These are phyloP conservation scores for Luehdorfia chinensis DNA, from an alignment of 1,140 invertebrate genomes.

Conservation along the genomic window DNA sequence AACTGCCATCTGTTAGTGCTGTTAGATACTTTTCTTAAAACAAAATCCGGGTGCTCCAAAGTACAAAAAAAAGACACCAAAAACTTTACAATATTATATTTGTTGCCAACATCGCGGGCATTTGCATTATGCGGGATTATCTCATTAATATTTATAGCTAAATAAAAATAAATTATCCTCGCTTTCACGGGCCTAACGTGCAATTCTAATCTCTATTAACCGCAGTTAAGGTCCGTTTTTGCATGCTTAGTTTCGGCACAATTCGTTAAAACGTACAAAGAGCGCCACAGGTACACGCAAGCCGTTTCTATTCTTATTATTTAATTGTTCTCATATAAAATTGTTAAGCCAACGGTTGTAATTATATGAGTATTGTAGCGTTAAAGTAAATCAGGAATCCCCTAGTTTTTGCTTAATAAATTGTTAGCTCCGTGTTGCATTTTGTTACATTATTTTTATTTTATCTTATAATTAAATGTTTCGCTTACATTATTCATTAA, in stretches of 20 bases:
- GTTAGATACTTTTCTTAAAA: background rate
- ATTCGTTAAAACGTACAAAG: slow-evolving; percentile 9
- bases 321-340: slow-evolving; percentile 9
- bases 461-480: slow-evolving; percentile 10
- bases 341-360: slow-evolving; percentile 2
- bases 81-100: slow-evolving; percentile 55
- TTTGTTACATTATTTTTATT: slow-evolving; percentile 8
- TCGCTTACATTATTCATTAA: slow-evolving; percentile 2
- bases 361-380: background rate
- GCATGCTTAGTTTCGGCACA: background rate
- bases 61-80: slow-evolving; percentile 46
- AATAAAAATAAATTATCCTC: slow-evolving; percentile 63
- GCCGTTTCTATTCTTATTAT: slow-evolving; percentile 9
- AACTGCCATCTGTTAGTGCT: background rate
- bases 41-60: background rate
- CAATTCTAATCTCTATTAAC: background rate
- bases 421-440: background rate
- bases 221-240: background rate
- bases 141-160: slow-evolving; percentile 64
- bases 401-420: slow-evolving; percentile 9
- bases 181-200: slow-evolving; percentile 30
- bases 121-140: slow-evolving; percentile 60
- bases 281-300: slow-evolving; percentile 3
- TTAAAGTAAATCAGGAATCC: no score
- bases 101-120: slow-evolving; percentile 43